A percentile compares a stretch with the other conserved stretches of the same genome.
These are phyloP conservation scores for Corythornis leucogaster DNA, from an alignment of 2,797 vertebrate species.

Conservation along the genomic window DNA sequence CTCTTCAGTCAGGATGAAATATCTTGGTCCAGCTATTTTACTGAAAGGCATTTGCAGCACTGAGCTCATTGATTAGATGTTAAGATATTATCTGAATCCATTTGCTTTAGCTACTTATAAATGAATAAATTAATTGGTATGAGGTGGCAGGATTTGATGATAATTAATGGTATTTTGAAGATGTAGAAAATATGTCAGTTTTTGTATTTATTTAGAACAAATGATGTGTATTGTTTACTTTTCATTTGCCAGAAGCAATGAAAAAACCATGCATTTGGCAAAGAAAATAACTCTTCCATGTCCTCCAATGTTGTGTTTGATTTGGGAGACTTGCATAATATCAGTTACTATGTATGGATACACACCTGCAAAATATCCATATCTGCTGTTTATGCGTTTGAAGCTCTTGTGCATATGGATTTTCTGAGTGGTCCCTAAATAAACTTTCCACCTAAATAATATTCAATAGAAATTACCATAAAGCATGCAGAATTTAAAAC, in stretches of 20 bases:
- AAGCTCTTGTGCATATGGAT: not conserved
- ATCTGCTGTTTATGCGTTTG: not conserved
- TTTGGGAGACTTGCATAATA: not conserved
- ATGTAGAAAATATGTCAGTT: not conserved
- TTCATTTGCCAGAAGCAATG: not conserved
- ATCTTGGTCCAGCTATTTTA: not conserved
- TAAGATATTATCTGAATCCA: not conserved
- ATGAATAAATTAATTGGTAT: not conserved
- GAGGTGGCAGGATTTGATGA: not conserved
- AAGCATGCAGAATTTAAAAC: not conserved
- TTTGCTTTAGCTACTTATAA: not conserved
- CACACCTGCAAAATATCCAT: not conserved
- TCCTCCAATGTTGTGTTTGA: not conserved
- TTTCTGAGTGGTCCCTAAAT: not conserved
- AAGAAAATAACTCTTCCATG: not conserved
- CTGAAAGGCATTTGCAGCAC: not conserved
- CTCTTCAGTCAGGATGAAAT: not conserved
- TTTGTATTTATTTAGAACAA: not conserved
- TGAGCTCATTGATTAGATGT: not conserved
- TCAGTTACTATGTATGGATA: not conserved
- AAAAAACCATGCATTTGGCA: not conserved
- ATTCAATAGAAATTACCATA: not conserved
- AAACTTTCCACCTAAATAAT: not conserved
- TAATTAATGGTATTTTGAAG: not conserved
- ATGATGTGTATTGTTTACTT: not conserved